A percentile compares a stretch with the other conserved stretches of the same genome.
Evolutionary conservation across 2,113 vertebrate species (phyloP).

Genomic region (Sphaerodactylus townsendi): DNA sequence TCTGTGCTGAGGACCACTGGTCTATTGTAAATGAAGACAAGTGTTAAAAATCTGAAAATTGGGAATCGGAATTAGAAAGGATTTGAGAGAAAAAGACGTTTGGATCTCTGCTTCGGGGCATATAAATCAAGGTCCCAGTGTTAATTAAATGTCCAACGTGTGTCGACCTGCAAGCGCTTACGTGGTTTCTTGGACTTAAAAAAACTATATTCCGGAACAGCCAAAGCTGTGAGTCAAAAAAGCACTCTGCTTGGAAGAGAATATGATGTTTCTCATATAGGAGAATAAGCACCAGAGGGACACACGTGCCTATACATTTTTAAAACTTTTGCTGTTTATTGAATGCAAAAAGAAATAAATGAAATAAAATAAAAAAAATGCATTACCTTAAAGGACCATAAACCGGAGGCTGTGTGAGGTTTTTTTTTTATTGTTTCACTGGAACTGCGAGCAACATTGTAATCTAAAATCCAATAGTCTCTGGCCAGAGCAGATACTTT

Average conservation of each 20-base stretch:
- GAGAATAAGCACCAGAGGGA: background rate
- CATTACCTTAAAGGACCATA: conserved; percentile 10
- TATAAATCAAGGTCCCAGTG: background rate
- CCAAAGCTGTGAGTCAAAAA: background rate
- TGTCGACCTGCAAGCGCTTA: background rate
- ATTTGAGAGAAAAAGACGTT: background rate
- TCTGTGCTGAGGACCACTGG: conserved; percentile 16
- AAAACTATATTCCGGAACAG: background rate
- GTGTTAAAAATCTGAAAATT: conserved; percentile 5
- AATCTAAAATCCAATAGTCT: conserved; percentile 15
- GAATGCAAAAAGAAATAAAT: background rate
- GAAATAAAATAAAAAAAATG: background rate
- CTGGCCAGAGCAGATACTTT: background rate
- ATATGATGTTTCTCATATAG: background rate
- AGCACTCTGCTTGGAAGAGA: background rate
- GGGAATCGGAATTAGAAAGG: conserved; percentile 25
- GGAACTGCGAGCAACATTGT: background rate
- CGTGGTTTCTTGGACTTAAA: background rate
- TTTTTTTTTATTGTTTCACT: conserved; percentile 18
- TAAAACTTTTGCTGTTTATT: background rate
- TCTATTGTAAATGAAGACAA: conserved; percentile 22
- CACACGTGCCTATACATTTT: background rate
- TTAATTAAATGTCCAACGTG: background rate
- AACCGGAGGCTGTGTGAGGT: background rate
- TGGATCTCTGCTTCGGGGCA: background rate